phyloP scores from a whole-genome alignment of 2,888 invertebrate species.

The Minunthozetes semirufus region DNA sequence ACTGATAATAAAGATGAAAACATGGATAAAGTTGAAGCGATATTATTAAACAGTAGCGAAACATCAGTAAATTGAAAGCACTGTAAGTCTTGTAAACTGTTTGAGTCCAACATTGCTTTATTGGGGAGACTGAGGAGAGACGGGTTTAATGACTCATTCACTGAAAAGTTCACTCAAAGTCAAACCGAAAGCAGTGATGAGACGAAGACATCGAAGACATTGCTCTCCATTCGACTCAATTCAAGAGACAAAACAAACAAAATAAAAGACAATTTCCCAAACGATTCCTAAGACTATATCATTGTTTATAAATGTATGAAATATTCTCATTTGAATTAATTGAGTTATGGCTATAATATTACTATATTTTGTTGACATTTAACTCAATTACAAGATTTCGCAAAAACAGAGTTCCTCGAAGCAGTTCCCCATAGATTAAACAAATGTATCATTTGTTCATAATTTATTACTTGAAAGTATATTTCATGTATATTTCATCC shows the following conservation, averaged over 20 bases:
- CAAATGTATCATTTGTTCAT: no score
- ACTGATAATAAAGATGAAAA: background rate
- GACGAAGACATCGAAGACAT: background rate
- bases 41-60: background rate
- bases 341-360: no score
- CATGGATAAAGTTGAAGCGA: background rate
- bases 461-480: no score
- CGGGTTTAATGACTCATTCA: slow-evolving; percentile 21
- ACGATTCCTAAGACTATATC: no score
- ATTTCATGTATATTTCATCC: no score
- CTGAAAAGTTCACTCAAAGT: slow-evolving; percentile 4
- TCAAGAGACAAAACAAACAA: background rate
- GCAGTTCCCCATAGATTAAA: no score
- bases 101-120: background rate
- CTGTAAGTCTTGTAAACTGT: background rate
- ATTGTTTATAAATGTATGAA: no score
- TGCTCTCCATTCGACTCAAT: background rate
- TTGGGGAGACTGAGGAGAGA: background rate
- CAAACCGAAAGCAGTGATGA: background rate
- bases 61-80: background rate
- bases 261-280: background rate
- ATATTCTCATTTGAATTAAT: no score
- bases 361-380: no score
- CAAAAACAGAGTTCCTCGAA: no score
- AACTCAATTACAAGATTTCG: no score